phyloP scores from a whole-genome alignment of 1,140 invertebrate genomes.

The Procambarus clarkii region DNA sequence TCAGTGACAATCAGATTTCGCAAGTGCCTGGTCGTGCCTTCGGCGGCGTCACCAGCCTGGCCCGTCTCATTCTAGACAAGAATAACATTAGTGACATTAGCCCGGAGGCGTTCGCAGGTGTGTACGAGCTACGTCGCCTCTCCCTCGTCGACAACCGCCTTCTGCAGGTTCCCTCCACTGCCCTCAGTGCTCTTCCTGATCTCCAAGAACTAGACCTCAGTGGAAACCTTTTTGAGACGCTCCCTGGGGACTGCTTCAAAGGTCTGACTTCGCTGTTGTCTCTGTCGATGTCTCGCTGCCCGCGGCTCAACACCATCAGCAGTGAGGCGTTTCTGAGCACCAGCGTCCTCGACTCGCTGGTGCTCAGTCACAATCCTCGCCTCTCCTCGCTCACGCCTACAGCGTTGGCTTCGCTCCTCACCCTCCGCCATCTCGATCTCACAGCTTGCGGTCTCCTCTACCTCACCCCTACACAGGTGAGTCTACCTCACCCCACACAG shows the following conservation, averaged over 20 bases:
- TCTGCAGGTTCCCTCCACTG: constrained; percentile 81
- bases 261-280: constrained; percentile 40
- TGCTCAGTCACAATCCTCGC: constrained; percentile 78
- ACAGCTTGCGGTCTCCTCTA: constrained; percentile 63
- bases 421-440: constrained; percentile 82
- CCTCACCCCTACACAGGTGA: constrained; percentile 69
- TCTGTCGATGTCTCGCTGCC: constrained; percentile 62
- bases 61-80: constrained; percentile 67
- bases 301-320: constrained; percentile 73
- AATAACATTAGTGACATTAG: constrained; percentile 71
- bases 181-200: constrained; percentile 82
- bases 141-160: constrained; percentile 91
- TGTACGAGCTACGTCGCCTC: constrained; percentile 85
- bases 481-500: not conserved
- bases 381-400: constrained; percentile 80
- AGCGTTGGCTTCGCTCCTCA: constrained; percentile 80
- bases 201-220: constrained; percentile 86
- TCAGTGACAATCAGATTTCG: constrained; percentile 69
- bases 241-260: constrained; percentile 64
- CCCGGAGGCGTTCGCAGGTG: constrained; percentile 85
- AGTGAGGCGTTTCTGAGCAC: constrained; percentile 87
- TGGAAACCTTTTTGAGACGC: constrained; percentile 75
- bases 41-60: constrained; percentile 60
- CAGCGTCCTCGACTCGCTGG: constrained; percentile 85
- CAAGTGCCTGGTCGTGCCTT: constrained; percentile 72